Percentiles rank a stretch among this genome's conserved stretches.
Evolutionary conservation across 2,888 invertebrate genomes (phyloP).

Genomic region (Campoplex nolae): DNA sequence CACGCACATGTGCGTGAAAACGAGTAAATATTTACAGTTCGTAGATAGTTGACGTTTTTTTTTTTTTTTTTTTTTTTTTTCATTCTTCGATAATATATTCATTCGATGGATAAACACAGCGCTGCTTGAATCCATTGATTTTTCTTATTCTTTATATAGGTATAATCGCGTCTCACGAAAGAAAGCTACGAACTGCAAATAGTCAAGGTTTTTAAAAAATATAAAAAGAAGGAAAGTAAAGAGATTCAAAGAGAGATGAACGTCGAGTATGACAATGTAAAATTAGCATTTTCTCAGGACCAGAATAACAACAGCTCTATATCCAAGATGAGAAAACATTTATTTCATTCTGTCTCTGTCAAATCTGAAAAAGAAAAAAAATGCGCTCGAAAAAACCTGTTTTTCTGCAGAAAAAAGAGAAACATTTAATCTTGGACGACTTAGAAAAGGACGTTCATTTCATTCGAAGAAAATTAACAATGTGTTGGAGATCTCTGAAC

Average conservation of each 20-base stretch:
- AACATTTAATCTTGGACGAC: not conserved
- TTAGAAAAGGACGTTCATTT: slow-evolving; percentile 6
- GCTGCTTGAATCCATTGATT: slow-evolving; percentile 61
- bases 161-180: not conserved
- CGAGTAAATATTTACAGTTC: no score
- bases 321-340: not conserved
- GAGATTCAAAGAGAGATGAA: not conserved
- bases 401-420: not conserved
- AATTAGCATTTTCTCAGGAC: not conserved
- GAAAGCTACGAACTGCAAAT: not conserved
- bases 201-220: not conserved
- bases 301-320: slow-evolving; percentile 10
- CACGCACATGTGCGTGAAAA: not conserved
- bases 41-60: no score
- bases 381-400: not conserved
- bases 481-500: not conserved
- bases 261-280: not conserved
- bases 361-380: not conserved
- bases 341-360: not conserved
- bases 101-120: not conserved
- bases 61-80: no score
- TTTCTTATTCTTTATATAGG: slow-evolving; percentile 15
- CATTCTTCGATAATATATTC: no score
- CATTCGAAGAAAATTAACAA: not conserved
- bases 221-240: not conserved